Conservation (phyloP, 2,113 vertebrate species). For the Elgaria multicarinata region DNA sequence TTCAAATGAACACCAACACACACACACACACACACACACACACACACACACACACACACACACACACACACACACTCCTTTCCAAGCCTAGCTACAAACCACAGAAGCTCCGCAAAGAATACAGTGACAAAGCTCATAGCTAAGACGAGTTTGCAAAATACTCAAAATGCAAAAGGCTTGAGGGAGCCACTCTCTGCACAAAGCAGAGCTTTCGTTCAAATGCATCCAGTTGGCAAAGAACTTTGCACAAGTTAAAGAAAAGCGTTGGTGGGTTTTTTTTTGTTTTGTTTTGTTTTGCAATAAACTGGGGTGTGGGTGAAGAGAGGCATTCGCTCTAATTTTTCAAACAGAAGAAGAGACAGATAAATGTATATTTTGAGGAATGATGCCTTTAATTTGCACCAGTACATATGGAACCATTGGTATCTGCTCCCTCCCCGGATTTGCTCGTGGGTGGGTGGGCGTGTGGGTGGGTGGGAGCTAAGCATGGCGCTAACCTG, state of each 20-base stretch:
- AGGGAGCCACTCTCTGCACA: neutral
- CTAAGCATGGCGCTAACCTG: neutral
- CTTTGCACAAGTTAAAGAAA: constrained; percentile 9
- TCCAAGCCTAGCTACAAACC: neutral
- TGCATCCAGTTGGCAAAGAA: neutral
- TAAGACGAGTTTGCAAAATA: neutral
- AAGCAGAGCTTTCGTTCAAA: neutral
- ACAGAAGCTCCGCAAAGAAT: neutral
- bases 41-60: neutral
- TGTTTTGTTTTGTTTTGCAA: neutral
- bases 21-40: neutral
- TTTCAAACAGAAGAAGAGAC: neutral
- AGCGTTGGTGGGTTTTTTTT: no score
- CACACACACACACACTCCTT: neutral
- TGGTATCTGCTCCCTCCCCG: neutral
- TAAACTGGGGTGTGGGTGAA: neutral
- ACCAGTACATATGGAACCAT: neutral
- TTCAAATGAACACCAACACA: neutral
- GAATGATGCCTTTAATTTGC: neutral
- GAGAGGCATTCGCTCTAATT: no score
- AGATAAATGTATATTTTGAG: neutral
- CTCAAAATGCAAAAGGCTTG: neutral
- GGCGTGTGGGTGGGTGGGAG: neutral
- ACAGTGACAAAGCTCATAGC: neutral
- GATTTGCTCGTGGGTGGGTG: neutral